Percentiles rank a stretch among this genome's conserved stretches.
These are phyloP conservation scores for Hylaeus volcanicus DNA, from an alignment of 1,140 invertebrate species.

Conservation along the genomic window DNA sequence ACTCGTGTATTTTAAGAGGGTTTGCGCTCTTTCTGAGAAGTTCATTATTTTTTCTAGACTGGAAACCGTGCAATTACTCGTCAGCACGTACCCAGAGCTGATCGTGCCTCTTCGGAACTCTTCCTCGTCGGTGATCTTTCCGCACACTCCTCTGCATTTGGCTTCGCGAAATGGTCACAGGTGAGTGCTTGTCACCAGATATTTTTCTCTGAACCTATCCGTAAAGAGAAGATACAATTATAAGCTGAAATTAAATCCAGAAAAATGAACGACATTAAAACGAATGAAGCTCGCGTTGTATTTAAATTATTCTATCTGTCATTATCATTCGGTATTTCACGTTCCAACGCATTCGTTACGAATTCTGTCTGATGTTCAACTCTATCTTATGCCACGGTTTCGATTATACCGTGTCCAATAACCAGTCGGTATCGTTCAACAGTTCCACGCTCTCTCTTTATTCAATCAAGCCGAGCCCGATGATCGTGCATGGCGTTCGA, in stretches of 20 bases:
- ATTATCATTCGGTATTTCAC: background rate
- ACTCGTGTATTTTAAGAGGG: background rate
- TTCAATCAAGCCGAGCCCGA: conserved; percentile 64
- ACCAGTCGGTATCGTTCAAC: background rate
- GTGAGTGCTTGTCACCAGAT: conserved; percentile 79
- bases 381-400: background rate
- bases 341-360: background rate
- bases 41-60: conserved; percentile 82
- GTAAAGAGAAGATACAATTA: too few relatives aligned
- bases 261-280: too few relatives aligned
- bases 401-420: conserved; percentile 7
- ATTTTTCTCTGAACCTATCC: too few relatives aligned
- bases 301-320: too few relatives aligned
- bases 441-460: conserved; percentile 52
- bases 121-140: conserved; percentile 84
- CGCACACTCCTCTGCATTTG: conserved; percentile 95
- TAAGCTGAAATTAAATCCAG: too few relatives aligned
- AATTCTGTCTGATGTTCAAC: background rate
- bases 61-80: conserved; percentile 92
- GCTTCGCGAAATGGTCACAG: conserved; percentile 96
- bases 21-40: conserved; percentile 25
- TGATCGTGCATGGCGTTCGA: conserved; percentile 60
- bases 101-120: conserved; percentile 85
- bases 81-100: conserved; percentile 89
- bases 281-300: background rate